Evolutionary conservation across 1,140 invertebrate genomes (phyloP), one percentile per base, ranked within the genome.

Genomic region (Lepidostoma basale): DNA sequence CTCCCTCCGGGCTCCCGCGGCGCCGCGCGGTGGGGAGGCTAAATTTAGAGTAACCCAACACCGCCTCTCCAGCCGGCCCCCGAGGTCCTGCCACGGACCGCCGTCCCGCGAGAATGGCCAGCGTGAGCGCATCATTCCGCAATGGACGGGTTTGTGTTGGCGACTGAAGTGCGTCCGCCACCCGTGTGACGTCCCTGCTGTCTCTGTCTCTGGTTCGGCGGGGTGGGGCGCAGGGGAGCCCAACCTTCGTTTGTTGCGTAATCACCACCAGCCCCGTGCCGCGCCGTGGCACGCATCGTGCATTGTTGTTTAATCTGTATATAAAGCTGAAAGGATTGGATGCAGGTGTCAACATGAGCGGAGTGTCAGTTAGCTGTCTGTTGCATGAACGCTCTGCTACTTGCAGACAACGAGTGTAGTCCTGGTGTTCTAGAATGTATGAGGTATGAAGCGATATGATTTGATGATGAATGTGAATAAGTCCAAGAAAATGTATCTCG

Each of bases 1-100:
- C 81, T 79, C 78, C 77, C 78, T n/a, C 75, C 78, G 79, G 77
- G 78, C 79, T 78, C 79, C 81, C 77, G 49, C 42, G 77, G 26
- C 47, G 52, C 25, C 54, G 54, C 30, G 47, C 22, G 25, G 47
- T 12, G 54, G 22, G 54, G 54, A 39, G 54, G 54, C 64, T 72
- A 72, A 52, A 72, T 72, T 68, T 68, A 68, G 70, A n/a, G 69
- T 54, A 68, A 72, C 70, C 62, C 62, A 40, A 72, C 62, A 72
- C 70, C 70, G 62, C 22, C 18, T 3, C 28, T 4, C 6, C 16
- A 8, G 18, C 44, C 42, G 40, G 23, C 42, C 14, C 1, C 16
- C 3, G 5, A 14, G 28, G 28, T 8, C 45, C 39, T 3, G 52
- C 30, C 20, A 71, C 73, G 69, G 18, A 66, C 74, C 8, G 30